phyloP scores from a whole-genome alignment of 30 jellyfish, hydroid and myxozoan species.

The Sanderia malayensis region DNA sequence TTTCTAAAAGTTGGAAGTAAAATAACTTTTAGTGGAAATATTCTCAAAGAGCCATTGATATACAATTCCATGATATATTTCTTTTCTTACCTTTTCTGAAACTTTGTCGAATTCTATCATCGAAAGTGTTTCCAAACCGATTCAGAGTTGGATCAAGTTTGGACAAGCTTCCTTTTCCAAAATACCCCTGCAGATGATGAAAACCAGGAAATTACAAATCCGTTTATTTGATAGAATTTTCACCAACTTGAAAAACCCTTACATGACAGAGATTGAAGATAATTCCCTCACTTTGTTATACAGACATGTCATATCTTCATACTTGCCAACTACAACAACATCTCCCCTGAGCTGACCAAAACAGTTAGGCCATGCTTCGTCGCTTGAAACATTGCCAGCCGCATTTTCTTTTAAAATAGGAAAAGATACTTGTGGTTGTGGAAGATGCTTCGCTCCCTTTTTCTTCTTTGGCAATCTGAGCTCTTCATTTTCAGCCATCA shows the following conservation, averaged over 20 bases:
- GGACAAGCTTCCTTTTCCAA: slow-evolving; percentile 88
- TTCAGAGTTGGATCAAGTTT: slow-evolving; percentile 56
- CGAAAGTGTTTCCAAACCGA: slow-evolving; percentile 50
- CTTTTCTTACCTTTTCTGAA: too few species aligned
- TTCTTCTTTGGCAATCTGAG: slow-evolving; percentile 26
- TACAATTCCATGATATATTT: too few species aligned
- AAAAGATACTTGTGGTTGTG: slow-evolving; percentile 58
- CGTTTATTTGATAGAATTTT: too few species aligned
- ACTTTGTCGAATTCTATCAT: slow-evolving; percentile 23
- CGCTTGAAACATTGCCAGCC: slow-evolving; percentile 61
- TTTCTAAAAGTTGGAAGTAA: too few species aligned
- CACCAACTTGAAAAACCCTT: too few species aligned
- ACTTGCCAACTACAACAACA: slow-evolving; percentile 47
- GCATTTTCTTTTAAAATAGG: slow-evolving; percentile 64
- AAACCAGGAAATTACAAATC: too few species aligned
- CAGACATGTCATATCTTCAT: slow-evolving; percentile 72
- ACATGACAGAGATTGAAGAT: too few species aligned
- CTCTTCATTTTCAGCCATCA: slow-evolving; percentile 8
- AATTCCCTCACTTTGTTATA: slow-evolving; percentile 70
- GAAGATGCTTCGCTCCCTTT: slow-evolving; percentile 13
- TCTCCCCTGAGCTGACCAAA: slow-evolving; percentile 58
- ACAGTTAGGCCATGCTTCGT: slow-evolving; percentile 60
- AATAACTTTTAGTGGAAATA: too few species aligned
- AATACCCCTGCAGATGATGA: slow-evolving; percentile 90
- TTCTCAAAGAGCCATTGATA: too few species aligned